These are phyloP conservation scores for Malacosoma neustria DNA, from an alignment of 2,888 invertebrate genomes.

Conservation along the genomic window DNA sequence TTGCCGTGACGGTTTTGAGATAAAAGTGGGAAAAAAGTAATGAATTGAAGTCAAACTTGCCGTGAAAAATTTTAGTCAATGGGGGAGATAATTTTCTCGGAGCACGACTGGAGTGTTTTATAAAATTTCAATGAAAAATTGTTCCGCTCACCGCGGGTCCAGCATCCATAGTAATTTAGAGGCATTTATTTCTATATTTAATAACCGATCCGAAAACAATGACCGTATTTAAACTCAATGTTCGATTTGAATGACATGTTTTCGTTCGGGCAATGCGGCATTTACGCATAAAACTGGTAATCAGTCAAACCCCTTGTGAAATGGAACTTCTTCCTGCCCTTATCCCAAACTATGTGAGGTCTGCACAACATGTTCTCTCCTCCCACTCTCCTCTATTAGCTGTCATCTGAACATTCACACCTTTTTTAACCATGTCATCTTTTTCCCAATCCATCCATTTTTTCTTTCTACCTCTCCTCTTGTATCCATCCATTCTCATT, in stretches of 20 bases:
- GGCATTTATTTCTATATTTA: slow-evolving; percentile 63
- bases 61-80: slow-evolving; percentile 68
- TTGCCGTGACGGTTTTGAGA: slow-evolving; percentile 48
- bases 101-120: slow-evolving; percentile 52
- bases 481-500: too few species aligned
- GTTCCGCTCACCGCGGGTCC: slow-evolving; percentile 31
- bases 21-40: slow-evolving; percentile 61
- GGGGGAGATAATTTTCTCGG: slow-evolving; percentile 63
- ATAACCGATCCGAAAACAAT: slow-evolving; percentile 54
- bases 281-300: slow-evolving; percentile 22
- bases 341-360: too few species aligned
- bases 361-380: too few species aligned
- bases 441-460: too few species aligned
- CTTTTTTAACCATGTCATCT: too few species aligned
- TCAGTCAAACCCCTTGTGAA: too few species aligned
- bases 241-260: slow-evolving; percentile 33
- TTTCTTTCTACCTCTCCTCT: too few species aligned
- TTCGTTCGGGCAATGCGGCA: slow-evolving; percentile 21
- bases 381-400: too few species aligned
- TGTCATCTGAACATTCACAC: too few species aligned
- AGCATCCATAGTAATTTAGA: slow-evolving; percentile 44
- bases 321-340: too few species aligned
- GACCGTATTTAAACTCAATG: slow-evolving; percentile 40
- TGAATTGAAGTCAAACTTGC: slow-evolving; percentile 70
- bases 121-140: slow-evolving; percentile 60